Conservation (phyloP, 1,140 invertebrate species). For the Anadara kagoshimensis region DNA sequence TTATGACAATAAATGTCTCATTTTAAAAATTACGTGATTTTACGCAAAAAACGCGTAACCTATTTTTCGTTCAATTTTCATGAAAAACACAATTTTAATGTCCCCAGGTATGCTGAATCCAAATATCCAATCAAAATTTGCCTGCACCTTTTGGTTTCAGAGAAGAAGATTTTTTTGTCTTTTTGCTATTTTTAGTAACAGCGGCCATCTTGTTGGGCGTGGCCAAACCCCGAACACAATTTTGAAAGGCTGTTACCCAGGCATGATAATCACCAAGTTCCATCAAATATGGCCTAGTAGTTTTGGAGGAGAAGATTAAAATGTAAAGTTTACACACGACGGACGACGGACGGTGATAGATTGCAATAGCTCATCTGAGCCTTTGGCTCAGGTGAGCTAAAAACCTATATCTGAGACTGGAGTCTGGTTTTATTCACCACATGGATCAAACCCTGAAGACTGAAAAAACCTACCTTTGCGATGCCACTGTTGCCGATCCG, state of each 20-base stretch:
- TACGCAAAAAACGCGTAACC: too few relatives aligned
- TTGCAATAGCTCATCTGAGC: not conserved
- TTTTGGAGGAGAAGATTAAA: not conserved
- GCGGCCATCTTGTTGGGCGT: too few relatives aligned
- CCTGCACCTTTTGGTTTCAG: too few relatives aligned
- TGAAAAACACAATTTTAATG: too few relatives aligned
- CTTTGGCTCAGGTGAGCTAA: not conserved
- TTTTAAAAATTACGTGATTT: too few relatives aligned
- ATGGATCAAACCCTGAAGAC: not conserved
- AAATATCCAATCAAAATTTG: too few relatives aligned
- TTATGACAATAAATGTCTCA: too few relatives aligned
- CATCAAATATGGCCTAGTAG: not conserved
- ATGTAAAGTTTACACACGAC: not conserved
- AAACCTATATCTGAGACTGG: not conserved
- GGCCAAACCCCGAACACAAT: too few relatives aligned
- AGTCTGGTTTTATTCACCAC: too few relatives aligned
- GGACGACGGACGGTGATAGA: not conserved
- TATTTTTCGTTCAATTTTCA: too few relatives aligned
- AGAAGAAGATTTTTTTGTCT: not conserved
- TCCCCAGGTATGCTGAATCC: too few relatives aligned
- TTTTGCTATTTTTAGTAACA: too few relatives aligned
- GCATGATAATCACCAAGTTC: not conserved
- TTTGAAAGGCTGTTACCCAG: not conserved
- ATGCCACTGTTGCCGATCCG: slow-evolving; percentile 37
- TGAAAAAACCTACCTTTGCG: slow-evolving; percentile 33